Evolutionary conservation across 1,140 invertebrate species (phyloP), one percentile per base, ranked within the genome.

Genomic region (Drosophila nikananu): DNA sequence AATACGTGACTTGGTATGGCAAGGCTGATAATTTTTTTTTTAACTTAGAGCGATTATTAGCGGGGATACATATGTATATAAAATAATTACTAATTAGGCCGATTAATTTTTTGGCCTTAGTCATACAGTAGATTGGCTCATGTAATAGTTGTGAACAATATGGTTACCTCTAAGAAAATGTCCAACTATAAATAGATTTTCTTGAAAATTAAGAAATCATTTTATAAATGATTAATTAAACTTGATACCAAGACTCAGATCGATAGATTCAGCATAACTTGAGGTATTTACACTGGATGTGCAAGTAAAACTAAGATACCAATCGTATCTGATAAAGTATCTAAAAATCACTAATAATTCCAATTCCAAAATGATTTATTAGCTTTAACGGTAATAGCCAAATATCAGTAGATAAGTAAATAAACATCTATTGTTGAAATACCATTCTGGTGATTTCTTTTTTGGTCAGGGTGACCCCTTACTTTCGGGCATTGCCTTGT

Each of bases 401-500:
- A 49, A 25, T 49, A 49, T 27, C 48, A 49, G 15, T 49, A 49
- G 15, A 49, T 49, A 30, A 64, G 23, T 19, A n/a, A n/a, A 59
- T 42, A 42, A 27, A 32, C 21, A 15, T 8, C 19, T 32, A 30
- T 32, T 65, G 15, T 32, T 27, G 23, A 63, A 66, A 66, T 66
- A 51, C 23, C 30, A 32, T 66, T 52, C 61, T 52, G 2, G 27
- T 17, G 30, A 9, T 9, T 67, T 71, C 30, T 66, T 42, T 25
- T 25, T 44, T 44, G 37, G n/a, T 67, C 67, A 67, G 48, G 67
- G 62, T 71, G 62, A 71, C 59, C 62, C 15, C 7, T 35, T 27
- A 17, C 19, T 46, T 62, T 65, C 19, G 2, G 15, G 7, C 55
- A 61, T 17, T 49, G 60, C 32, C 19, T n/a, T 8, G 10, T 30